Evolutionary conservation across 2,113 vertebrate species (phyloP), one percentile per base, ranked within the genome.

Genomic region (Fukomys damarensis): DNA sequence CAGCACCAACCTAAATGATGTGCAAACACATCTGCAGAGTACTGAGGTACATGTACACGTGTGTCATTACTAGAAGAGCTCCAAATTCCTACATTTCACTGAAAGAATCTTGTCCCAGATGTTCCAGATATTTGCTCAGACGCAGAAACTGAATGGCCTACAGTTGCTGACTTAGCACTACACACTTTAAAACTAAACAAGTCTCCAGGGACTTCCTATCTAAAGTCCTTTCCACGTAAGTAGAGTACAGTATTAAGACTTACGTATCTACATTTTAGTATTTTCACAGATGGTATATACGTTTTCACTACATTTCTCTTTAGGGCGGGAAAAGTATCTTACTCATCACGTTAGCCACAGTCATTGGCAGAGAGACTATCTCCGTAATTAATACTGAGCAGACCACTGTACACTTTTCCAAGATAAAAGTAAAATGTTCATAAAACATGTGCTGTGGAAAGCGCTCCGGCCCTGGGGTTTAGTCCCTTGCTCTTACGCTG

Each of bases 61-160:
- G 54, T 93, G 24, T 11, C 38, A 54, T 43, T 72, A 89, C 41
- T 54, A 10, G 3, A 96, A 54, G 11, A 70, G 68, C 74, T 95
- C 49, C 32, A 90, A 77, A 82, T 93, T 76, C 8, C 88, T 76
- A 86, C 59, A 86, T 70, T 82, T 89, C 74, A 46, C 41, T 65
- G 52, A 79, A 95, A 65, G 24, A 86, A 89, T 52, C 77, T 61
- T 86, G 72, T 76, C 88, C 76, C 61, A 88, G 77, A 85, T 88
- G 65, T 81, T 84, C 84, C 19, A 24, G 46, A 46, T 90, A 49
- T 86, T 90, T 68, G 41, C 28, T 88, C 74, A 94, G 41, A 72
- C 86, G n/a, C 43, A 83, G 65, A 86, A 91, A 16, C 70, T 17
- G 46, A 95, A 41, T 9, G 28, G 66, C 61, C 89, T 93, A 63